A percentile compares a stretch with the other conserved stretches of the same genome.
These are phyloP conservation scores for Palythoa grandiflora DNA, from an alignment of 92 coral and sea anemone species.

Conservation along the genomic window DNA sequence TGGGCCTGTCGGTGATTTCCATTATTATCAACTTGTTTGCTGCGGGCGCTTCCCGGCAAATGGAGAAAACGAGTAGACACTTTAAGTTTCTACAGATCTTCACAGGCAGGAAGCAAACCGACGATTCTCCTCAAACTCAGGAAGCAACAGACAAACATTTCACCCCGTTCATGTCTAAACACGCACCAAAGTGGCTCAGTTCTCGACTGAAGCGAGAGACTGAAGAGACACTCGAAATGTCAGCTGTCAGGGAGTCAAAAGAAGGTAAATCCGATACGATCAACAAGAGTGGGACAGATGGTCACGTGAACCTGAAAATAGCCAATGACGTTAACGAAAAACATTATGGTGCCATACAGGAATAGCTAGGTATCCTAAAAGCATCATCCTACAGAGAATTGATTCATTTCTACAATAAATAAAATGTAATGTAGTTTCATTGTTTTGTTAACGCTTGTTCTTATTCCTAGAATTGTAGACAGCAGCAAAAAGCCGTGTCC, in stretches of 20 bases:
- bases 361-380: background rate
- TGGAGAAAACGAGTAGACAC: constrained; percentile 88
- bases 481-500: too few species aligned
- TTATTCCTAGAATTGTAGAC: too few species aligned
- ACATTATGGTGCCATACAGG: constrained; percentile 37
- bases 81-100: constrained; percentile 76
- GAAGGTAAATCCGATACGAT: background rate
- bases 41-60: constrained; percentile 75
- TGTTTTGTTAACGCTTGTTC: too few species aligned
- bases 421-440: too few species aligned
- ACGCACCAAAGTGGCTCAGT: background rate
- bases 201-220: background rate
- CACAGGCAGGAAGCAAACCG: constrained; percentile 42
- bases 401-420: background rate
- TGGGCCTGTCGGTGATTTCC: constrained; percentile 86
- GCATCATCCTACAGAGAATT: background rate
- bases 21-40: constrained; percentile 92
- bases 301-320: background rate
- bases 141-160: constrained; percentile 1
- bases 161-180: constrained; percentile 6
- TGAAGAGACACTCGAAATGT: constrained; percentile 2
- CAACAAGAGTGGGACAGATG: background rate
- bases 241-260: background rate
- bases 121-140: background rate
- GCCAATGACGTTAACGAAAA: constrained; percentile 6